A percentile compares a stretch with the other conserved stretches of the same genome.
Conservation (phyloP, 1,140 invertebrate species). For the Branchinecta lynchi region DNA sequence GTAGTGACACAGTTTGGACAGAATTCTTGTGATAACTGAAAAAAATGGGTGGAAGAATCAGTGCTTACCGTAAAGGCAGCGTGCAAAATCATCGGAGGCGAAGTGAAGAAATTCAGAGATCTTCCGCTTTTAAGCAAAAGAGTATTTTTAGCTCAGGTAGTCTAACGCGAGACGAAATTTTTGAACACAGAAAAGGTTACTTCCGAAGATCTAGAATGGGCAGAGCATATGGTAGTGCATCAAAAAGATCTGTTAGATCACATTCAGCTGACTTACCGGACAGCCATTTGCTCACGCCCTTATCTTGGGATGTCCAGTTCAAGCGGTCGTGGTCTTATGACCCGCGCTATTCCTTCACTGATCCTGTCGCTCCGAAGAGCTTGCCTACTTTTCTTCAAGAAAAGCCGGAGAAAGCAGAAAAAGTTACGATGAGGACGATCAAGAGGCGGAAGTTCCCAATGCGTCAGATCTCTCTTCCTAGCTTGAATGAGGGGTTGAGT, state of each 20-base stretch:
- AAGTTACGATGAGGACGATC: neutral
- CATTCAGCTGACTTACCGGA: neutral
- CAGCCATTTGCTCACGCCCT: neutral
- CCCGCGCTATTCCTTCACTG: neutral
- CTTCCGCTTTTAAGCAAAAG: neutral
- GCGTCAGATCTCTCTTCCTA: neutral
- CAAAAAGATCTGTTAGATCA: neutral
- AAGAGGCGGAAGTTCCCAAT: neutral
- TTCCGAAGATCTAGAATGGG: neutral
- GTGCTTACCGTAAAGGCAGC: neutral
- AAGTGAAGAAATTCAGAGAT: neutral
- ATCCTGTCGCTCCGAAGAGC: neutral
- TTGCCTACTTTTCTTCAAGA: neutral
- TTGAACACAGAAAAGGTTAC: neutral
- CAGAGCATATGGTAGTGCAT: neutral
- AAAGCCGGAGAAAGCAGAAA: neutral
- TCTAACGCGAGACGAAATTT: neutral
- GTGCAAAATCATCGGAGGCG: neutral
- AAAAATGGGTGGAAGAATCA: neutral
- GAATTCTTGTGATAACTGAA: too few species aligned
- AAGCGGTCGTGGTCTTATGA: neutral
- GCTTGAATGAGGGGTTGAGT: constrained; percentile 2
- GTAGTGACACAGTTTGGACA: too few species aligned
- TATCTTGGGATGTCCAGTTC: neutral
- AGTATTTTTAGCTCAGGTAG: neutral